Conservation (phyloP, 2,888 invertebrate species). For the Blastobasis adustella region DNA sequence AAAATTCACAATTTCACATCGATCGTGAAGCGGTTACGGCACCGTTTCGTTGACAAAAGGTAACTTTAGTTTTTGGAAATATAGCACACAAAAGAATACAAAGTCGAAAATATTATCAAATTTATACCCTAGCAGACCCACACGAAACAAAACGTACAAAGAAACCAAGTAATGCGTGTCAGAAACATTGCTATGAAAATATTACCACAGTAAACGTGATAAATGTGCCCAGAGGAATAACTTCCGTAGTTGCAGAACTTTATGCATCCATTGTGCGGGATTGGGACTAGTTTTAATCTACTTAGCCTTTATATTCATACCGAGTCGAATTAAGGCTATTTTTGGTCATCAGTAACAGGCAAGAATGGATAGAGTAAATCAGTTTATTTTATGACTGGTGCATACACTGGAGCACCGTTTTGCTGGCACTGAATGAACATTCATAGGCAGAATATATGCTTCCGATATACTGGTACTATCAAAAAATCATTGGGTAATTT, state of each 20-base stretch:
- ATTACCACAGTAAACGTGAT: slow-evolving; percentile 54
- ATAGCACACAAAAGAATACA: too few species aligned
- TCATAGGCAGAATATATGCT: background rate
- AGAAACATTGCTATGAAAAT: slow-evolving; percentile 59
- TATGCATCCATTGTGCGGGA: slow-evolving; percentile 29
- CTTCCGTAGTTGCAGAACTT: slow-evolving; percentile 42
- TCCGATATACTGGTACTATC: background rate
- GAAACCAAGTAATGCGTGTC: slow-evolving; percentile 27
- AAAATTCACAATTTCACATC: too few species aligned
- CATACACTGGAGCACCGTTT: too few species aligned
- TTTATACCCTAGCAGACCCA: background rate
- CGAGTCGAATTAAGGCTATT: background rate
- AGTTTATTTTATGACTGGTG: too few species aligned
- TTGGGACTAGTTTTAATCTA: slow-evolving; percentile 24
- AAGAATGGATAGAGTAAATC: too few species aligned
- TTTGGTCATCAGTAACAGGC: background rate
- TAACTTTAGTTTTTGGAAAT: too few species aligned
- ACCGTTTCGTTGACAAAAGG: too few species aligned
- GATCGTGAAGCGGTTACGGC: too few species aligned
- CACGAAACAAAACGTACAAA: background rate
- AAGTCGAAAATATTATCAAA: too few species aligned
- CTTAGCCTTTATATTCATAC: slow-evolving; percentile 12
- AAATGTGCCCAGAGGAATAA: slow-evolving; percentile 48
- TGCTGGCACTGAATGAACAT: too few species aligned
- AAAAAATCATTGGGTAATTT: background rate